A percentile compares a stretch with the other conserved stretches of the same genome.
Conservation (phyloP, 2,113 vertebrate species). For the Brienomyrus longianalis region DNA sequence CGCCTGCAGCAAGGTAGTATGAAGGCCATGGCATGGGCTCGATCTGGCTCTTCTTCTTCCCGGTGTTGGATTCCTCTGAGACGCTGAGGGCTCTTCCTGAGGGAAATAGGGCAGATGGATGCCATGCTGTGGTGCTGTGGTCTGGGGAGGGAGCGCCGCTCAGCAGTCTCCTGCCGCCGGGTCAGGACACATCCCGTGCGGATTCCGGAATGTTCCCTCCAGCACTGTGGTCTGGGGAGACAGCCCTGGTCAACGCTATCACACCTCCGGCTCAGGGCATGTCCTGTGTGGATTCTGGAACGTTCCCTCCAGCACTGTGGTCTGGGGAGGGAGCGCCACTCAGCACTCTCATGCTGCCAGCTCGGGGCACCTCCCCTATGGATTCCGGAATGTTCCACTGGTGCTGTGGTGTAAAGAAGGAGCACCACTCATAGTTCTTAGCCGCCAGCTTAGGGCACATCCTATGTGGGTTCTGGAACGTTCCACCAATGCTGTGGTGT, state of each 20-base stretch:
- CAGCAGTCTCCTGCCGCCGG: background rate
- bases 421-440: background rate
- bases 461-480: background rate
- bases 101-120: background rate
- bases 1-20: background rate
- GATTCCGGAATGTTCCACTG: background rate
- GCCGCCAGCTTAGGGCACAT: background rate
- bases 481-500: background rate
- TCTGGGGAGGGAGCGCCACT: background rate
- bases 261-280: too few relatives aligned
- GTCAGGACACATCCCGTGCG: background rate
- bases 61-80: background rate
- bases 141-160: background rate
- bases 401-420: background rate
- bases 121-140: background rate
- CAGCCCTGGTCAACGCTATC: too few relatives aligned
- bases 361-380: background rate
- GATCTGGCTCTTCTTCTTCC: background rate
- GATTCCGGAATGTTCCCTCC: background rate
- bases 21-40: background rate
- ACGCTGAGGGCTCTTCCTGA: background rate
- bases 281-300: too few relatives aligned
- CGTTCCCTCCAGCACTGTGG: background rate
- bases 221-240: background rate
- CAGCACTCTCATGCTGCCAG: background rate